phyloP scores from a whole-genome alignment of 2,797 vertebrate genomes.

The Smutsia temminckii region DNA sequence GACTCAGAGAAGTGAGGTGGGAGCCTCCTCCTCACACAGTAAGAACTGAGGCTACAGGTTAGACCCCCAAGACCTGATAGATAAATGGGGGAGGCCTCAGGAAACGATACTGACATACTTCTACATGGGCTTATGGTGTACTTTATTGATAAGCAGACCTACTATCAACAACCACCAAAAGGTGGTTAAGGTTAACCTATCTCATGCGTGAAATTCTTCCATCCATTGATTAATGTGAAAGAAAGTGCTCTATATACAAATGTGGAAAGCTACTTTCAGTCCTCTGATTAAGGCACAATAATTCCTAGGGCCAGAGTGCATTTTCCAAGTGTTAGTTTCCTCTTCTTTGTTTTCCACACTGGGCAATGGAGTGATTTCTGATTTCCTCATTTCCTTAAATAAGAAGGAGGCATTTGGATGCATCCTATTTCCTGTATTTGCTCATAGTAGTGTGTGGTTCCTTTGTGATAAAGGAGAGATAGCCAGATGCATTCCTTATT shows the following conservation, averaged over 20 bases:
- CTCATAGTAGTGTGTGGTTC: neutral
- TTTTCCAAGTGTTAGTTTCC: neutral
- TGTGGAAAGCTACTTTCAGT: neutral
- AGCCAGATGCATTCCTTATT: neutral
- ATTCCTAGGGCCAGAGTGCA: neutral
- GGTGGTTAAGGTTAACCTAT: neutral
- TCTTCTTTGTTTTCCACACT: neutral
- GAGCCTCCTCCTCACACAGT: neutral
- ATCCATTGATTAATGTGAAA: neutral
- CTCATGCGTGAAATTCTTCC: neutral
- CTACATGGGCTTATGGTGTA: too few species aligned
- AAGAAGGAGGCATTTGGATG: neutral
- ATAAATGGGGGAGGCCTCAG: too few species aligned
- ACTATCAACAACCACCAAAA: neutral
- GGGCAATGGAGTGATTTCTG: neutral
- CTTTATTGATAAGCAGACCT: neutral
- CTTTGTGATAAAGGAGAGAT: neutral
- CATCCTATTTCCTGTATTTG: neutral
- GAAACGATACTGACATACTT: neutral
- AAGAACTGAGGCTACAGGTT: neutral
- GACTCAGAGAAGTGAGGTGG: neutral
- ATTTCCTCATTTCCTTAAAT: neutral
- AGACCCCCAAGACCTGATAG: neutral
- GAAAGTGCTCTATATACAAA: neutral
- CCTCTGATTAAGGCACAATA: neutral